Base-by-base conservation (phyloP, 2,113 vertebrate species). In the Ictidomys tridecemlineatus region DNA sequence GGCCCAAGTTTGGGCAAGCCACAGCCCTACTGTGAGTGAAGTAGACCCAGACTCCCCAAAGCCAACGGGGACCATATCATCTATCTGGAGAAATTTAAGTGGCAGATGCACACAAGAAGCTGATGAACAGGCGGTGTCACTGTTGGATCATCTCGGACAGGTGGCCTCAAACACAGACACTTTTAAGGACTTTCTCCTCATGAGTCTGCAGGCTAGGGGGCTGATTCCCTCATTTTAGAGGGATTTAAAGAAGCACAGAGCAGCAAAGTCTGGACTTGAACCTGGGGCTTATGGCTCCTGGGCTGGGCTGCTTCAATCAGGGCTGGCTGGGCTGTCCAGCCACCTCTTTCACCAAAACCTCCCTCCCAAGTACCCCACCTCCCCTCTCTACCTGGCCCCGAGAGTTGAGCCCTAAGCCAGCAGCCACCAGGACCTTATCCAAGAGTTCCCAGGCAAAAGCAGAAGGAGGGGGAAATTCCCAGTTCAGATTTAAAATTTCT, bases 401-500 rank as follows among this genome's bases (percentile, higher is more conserved):
- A 89, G 74, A 91, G 34, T 42, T 58, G 56, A 51, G 65, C 73
- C 91, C 30, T 39, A 45, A 80, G 86, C 78, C 96, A 91, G 89
- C 24, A 89, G 91, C 45, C 89, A 94, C 84, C 42, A 86, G 92
- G 83, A 79, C 78, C 63, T 76, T 24, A 30, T 94, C 96, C 97
- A 95, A 90, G 65, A 42, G 76, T 42, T 84, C 93, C 76, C 20
- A 67, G 74, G 89, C 69, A 63, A 72, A 51, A 51, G 67, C 39
- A 93, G 85, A 82, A 92, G 74, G 20, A 51, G 5, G 18, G 39
- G 20, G 26, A 20, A 85, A 88, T 48, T 58, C n/a, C 91, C 7
- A 34, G 73, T 74, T 70, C 90, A 79, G 24, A 91, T 42, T 73
- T 85, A 39, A 89, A 95, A 84, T 72, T 84, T 95, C 76, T 90